These are phyloP conservation scores for Cancer borealis DNA, from an alignment of 2,888 invertebrate species.

Conservation along the genomic window DNA sequence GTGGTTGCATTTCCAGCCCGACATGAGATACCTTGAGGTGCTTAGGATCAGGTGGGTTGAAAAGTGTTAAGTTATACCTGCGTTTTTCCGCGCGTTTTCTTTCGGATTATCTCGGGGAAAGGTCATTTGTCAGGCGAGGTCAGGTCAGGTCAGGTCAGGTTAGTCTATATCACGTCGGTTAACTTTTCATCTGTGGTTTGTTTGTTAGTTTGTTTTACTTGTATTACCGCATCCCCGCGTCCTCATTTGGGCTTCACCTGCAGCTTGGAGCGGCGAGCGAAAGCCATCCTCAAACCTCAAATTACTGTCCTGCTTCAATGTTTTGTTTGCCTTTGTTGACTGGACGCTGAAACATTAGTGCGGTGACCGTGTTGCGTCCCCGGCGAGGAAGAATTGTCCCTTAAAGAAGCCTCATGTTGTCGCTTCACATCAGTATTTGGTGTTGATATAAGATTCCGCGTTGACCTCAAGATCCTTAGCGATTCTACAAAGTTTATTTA, in stretches of 20 bases:
- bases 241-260: no score
- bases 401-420: no score
- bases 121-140: not conserved
- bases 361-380: no score
- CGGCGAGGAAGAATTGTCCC: no score
- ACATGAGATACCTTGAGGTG: not conserved
- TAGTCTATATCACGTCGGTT: not conserved
- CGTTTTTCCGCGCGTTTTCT: not conserved
- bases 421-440: no score
- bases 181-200: not conserved
- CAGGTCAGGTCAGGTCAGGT: constrained; percentile 25
- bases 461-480: not conserved
- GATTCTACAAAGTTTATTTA: not conserved
- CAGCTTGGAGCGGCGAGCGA: no score
- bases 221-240: not conserved
- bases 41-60: not conserved
- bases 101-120: not conserved
- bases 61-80: not conserved
- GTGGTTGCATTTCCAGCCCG: not conserved
- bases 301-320: no score
- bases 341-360: no score
- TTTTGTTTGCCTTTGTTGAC: no score
- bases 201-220: not conserved
- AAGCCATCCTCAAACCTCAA: no score
- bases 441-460: no score